Conservation (phyloP, 2,113 vertebrate species). For the Myxocyprinus asiaticus region DNA sequence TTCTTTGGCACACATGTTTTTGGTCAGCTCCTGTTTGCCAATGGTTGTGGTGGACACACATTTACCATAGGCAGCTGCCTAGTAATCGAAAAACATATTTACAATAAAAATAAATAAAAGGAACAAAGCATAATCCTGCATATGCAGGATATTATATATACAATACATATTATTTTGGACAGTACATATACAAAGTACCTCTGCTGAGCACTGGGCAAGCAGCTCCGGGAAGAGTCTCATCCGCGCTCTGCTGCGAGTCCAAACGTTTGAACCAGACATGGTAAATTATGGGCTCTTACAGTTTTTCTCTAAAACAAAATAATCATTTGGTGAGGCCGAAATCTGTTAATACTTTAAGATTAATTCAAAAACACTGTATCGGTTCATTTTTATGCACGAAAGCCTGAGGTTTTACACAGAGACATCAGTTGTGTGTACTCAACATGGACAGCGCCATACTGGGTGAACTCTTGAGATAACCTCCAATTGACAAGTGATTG, state of each 20-base stretch:
- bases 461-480: constrained; percentile 22
- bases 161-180: too few relatives aligned
- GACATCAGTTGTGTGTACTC: too few relatives aligned
- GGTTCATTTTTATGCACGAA: neutral
- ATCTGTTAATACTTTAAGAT: neutral
- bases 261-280: constrained; percentile 82
- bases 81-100: constrained; percentile 31
- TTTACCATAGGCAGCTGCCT: constrained; percentile 86
- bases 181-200: constrained; percentile 69
- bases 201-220: constrained; percentile 79
- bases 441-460: constrained; percentile 64
- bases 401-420: neutral
- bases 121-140: neutral
- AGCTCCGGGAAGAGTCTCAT: constrained; percentile 80
- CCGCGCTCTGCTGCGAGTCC: constrained; percentile 79
- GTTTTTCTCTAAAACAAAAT: neutral
- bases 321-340: neutral
- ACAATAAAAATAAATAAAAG: neutral
- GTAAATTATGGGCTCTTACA: neutral
- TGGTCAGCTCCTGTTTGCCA: constrained; percentile 77
- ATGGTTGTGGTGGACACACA: constrained; percentile 82
- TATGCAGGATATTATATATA: neutral
- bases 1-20: constrained; percentile 81
- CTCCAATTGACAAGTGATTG: constrained; percentile 38
- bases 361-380: neutral